A percentile compares a stretch with the other conserved stretches of the same genome.
Conservation (phyloP, 2,888 invertebrate species). For the Koerneria pararmatus region DNA sequence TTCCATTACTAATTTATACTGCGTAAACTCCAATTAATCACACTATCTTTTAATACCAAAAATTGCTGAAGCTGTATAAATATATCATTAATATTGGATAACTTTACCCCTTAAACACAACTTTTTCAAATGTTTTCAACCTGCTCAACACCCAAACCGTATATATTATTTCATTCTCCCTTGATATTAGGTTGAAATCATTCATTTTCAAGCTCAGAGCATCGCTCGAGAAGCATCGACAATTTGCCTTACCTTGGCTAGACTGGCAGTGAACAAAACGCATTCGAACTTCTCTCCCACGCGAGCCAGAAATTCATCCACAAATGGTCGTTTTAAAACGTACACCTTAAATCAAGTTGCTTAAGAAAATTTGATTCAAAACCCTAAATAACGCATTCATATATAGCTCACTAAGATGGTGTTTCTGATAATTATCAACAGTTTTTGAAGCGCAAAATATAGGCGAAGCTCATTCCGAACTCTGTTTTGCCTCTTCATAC, state of each 20-base stretch:
- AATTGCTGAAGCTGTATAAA: too few relatives aligned
- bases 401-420: neutral
- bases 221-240: neutral
- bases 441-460: too few relatives aligned
- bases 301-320: slow-evolving; percentile 93
- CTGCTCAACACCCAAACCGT: too few relatives aligned
- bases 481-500: too few relatives aligned
- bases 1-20: too few relatives aligned
- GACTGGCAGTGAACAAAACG: slow-evolving; percentile 95
- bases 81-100: too few relatives aligned
- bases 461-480: too few relatives aligned
- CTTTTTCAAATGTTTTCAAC: too few relatives aligned
- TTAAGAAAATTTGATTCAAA: slow-evolving; percentile 1
- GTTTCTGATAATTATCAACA: too few relatives aligned
- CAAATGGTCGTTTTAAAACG: slow-evolving; percentile 96
- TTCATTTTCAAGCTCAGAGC: neutral
- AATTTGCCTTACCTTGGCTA: slow-evolving; percentile 81
- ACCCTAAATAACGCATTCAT: neutral
- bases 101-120: too few relatives aligned
- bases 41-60: too few relatives aligned
- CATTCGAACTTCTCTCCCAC: slow-evolving; percentile 99
- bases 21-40: too few relatives aligned
- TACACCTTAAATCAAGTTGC: slow-evolving; percentile 68
- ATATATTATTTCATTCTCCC: neutral
- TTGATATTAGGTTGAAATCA: neutral